Evolutionary conservation across 1,140 invertebrate genomes (phyloP).

Genomic region (Scaptomyza montana): DNA sequence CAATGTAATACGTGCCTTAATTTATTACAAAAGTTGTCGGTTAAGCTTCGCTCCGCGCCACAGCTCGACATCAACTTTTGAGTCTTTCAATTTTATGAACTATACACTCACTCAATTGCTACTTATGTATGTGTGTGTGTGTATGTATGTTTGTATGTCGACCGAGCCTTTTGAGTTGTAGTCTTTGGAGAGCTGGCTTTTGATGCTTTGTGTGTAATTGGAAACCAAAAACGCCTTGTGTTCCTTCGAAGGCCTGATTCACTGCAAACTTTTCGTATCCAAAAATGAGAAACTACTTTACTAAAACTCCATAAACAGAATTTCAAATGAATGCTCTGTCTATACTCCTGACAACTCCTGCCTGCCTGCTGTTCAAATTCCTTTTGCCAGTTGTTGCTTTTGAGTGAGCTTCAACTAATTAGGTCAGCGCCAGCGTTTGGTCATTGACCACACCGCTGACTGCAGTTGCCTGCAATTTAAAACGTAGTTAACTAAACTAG

Average conservation of each 20-base stretch:
- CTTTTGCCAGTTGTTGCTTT: neutral
- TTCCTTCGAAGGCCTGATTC: neutral
- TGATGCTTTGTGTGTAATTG: slow-evolving; percentile 23
- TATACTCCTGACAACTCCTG: slow-evolving; percentile 26
- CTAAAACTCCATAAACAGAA: slow-evolving; percentile 63
- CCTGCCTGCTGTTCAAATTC: slow-evolving; percentile 3
- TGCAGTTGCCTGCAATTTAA: slow-evolving; percentile 53
- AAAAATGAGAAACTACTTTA: slow-evolving; percentile 47
- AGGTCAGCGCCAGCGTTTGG: slow-evolving; percentile 58
- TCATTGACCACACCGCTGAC: slow-evolving; percentile 48
- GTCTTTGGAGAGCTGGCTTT: neutral
- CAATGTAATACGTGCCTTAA: slow-evolving; percentile 27
- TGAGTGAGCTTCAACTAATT: slow-evolving; percentile 63
- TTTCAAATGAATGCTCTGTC: slow-evolving; percentile 51
- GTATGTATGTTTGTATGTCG: neutral
- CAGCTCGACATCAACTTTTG: slow-evolving; percentile 21
- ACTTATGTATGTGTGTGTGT: too few relatives aligned
- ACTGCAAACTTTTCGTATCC: slow-evolving; percentile 13
- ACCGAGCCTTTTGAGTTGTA: neutral
- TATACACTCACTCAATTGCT: neutral
- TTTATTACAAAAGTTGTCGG: slow-evolving; percentile 47
- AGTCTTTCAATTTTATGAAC: slow-evolving; percentile 26
- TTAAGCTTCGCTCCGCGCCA: neutral
- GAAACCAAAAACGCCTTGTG: slow-evolving; percentile 11
- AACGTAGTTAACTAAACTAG: slow-evolving; percentile 68